Evolutionary conservation across 2,113 vertebrate genomes (phyloP), one percentile per base, ranked within the genome.

Genomic region (Lucifuga dentata): DNA sequence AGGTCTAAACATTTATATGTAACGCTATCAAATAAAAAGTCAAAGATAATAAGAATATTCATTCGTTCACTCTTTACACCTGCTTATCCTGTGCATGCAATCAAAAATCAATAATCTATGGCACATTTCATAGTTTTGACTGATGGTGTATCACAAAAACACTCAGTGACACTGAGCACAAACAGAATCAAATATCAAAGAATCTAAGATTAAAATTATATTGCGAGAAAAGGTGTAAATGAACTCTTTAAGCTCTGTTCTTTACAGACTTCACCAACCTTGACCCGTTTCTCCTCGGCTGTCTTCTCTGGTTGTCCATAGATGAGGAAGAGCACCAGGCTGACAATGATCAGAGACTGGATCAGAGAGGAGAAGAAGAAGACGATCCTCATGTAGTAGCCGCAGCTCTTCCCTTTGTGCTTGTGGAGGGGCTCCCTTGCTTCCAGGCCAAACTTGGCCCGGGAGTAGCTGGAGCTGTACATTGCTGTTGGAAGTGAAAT

Each of bases 291-390:
- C 6, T 86, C 88, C 69, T 95, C 95, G 0, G 94, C 94, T n/a
- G 87, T 85, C 7, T 83, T 92, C 57, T 94, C 93, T 0, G 93
- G 92, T 12, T 96, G 95, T 5, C 96, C 96, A 0, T 98, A 98
- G 60, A 97, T 88, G 92, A 98, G 94, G 91, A 98, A 98, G 0
- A 98, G 95, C 80, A 98, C 96, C 39, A 98, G 86, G 44, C 96
- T 96, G 80, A 95, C 85, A 73, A 98, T 98, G 83, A 98, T 96
- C 49, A 98, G 94, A 2, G 96, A 93, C 32, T 98, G 97, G 81
- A 97, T 96, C 72, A 98, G 91, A 0, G 96, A 97, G 19, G 92
- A 93, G 52, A 96, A 98, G 33, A 98, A 94, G 87, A 98, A 97
- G 51, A 97, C 72, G 9, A 97, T 94, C 29, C 92, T 95, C 59